Base-by-base conservation (phyloP, 2,113 vertebrate species). In the Callorhinus ursinus region DNA sequence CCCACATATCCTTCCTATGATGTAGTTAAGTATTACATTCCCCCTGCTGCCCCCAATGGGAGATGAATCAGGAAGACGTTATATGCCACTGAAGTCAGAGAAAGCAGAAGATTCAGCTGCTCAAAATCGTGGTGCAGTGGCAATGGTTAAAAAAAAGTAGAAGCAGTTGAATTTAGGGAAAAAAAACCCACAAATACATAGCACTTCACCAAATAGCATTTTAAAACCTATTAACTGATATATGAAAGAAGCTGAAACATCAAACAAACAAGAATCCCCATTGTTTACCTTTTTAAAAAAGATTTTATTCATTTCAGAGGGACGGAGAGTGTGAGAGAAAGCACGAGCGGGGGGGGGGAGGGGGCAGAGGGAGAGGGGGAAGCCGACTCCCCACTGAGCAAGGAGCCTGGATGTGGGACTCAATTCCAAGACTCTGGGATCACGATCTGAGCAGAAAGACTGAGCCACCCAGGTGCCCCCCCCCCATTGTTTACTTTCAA, bases 51-150 rank as follows among this genome's bases (percentile, higher is more conserved):
- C 65, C 49, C 55, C 16, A 3, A 3, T 12, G 67, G 61, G 76
- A 93, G 59, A 65, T 69, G 87, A 67, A 36, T 84, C 81, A 39
- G 71, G 69, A 90, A 72, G 10, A 49, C 24, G 26, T 10, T 28
- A 76, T 26, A 19, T 53, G 46, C 39, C 46, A 65, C 19, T 12
- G 18, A 91, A 72, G 22, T 86, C 59, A 90, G 11, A 76, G 92
- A 92, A 84, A 95, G 67, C 74, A 95, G 91, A 94, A 89, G 83
- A 89, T 72, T 79, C 39, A 86, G 42, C 49, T 63, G n/a, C 63
- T 82, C 80, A 96, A 77, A 26, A 57, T 74, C 9, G 77, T 31
- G 88, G 61, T 84, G 11, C 24, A 65, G 42, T 92, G 28, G 49
- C 18, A 71, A 82, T 65, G 15, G 79, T 65, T 93, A 81, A 87